phyloP scores from a whole-genome alignment of 2,113 vertebrate species.

The Siniperca knerii region DNA sequence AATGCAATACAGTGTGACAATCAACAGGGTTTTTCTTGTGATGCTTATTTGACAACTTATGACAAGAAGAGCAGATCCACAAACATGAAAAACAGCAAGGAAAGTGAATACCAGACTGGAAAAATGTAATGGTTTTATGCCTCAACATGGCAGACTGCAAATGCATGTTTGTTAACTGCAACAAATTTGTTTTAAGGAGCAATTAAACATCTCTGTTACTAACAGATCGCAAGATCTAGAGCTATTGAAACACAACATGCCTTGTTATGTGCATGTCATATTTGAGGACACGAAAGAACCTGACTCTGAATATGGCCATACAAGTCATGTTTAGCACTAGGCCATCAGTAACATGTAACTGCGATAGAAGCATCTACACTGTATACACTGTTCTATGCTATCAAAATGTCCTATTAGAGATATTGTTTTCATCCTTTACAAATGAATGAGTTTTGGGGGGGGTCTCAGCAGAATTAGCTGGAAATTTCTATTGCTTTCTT shows the following conservation, averaged over 20 bases:
- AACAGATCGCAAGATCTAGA: neutral
- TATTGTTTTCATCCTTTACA: slow-evolving; percentile 57
- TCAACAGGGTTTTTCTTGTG: neutral
- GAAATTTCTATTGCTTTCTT: slow-evolving; percentile 91
- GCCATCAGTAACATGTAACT: neutral
- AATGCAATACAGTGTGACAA: slow-evolving; percentile 1
- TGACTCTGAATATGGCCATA: neutral
- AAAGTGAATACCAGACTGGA: neutral
- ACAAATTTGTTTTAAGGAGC: neutral
- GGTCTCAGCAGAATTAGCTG: slow-evolving; percentile 84
- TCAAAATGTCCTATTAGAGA: slow-evolving; percentile 73
- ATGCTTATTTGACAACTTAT: neutral
- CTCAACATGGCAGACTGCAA: neutral
- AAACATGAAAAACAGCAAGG: neutral
- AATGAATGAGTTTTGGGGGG: slow-evolving; percentile 25
- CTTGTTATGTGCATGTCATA: neutral
- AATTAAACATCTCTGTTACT: neutral
- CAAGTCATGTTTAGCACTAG: neutral
- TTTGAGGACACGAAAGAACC: neutral
- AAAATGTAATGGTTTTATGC: neutral
- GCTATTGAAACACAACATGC: neutral
- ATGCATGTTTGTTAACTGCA: neutral
- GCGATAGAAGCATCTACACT: slow-evolving; percentile 52
- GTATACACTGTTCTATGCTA: slow-evolving; percentile 72
- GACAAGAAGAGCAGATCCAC: neutral